Percentiles rank a stretch among this genome's conserved stretches.
These are phyloP conservation scores for Prochilodus magdalenae DNA, from an alignment of 2,113 vertebrate genomes.

Conservation along the genomic window DNA sequence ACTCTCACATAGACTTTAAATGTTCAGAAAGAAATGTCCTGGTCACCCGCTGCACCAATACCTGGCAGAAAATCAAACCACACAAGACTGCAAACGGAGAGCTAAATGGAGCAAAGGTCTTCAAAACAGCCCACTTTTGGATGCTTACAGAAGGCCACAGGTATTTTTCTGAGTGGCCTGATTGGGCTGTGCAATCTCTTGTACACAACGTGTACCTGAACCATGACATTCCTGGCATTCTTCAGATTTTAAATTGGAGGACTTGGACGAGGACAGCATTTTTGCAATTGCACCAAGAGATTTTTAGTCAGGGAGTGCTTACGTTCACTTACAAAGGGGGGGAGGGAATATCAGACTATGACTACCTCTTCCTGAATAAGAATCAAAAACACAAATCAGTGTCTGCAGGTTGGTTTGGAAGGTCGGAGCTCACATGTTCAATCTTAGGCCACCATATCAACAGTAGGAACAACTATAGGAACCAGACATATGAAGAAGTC, in stretches of 20 bases:
- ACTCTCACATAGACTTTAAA: neutral
- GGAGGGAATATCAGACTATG: neutral
- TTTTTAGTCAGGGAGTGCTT: slow-evolving; percentile 5
- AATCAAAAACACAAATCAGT: neutral
- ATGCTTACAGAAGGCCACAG: neutral
- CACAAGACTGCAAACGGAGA: slow-evolving; percentile 26
- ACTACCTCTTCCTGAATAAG: neutral
- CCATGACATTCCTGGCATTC: slow-evolving; percentile 52
- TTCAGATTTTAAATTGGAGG: slow-evolving; percentile 38
- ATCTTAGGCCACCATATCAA: too few relatives aligned
- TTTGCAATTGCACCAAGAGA: neutral
- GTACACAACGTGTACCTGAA: slow-evolving; percentile 15
- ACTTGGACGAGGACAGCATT: slow-evolving; percentile 1
- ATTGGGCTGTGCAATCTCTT: slow-evolving; percentile 5
- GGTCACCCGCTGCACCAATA: neutral
- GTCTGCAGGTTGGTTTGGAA: neutral
- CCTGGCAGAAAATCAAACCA: slow-evolving; percentile 6
- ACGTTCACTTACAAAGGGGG: neutral
- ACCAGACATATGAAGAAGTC: too few relatives aligned
- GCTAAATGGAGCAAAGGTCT: neutral
- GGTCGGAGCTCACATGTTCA: neutral
- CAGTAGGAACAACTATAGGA: too few relatives aligned
- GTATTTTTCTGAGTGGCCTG: slow-evolving; percentile 30
- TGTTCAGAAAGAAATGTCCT: neutral
- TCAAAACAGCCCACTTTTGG: slow-evolving; percentile 7